phyloP scores from a whole-genome alignment of 2,888 invertebrate genomes.

The Tetranychus truncatus region DNA sequence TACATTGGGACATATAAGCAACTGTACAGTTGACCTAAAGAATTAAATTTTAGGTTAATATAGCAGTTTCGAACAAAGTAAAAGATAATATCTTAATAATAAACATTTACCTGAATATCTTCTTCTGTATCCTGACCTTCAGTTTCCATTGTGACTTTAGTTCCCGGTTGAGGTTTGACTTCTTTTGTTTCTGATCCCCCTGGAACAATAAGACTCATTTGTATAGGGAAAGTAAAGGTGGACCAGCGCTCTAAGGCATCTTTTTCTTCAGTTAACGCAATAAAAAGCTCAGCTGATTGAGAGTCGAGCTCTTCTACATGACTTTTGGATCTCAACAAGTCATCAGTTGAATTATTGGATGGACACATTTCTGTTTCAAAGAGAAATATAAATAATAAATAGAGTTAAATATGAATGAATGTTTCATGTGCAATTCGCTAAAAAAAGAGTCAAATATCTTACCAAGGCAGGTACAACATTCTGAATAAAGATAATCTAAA shows the following conservation, averaged over 20 bases:
- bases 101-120: slow-evolving; percentile 11
- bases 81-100: background rate
- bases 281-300: slow-evolving; percentile 62
- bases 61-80: background rate
- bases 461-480: slow-evolving; percentile 96
- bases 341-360: slow-evolving; percentile 56
- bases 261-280: slow-evolving; percentile 56
- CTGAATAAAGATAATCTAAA: slow-evolving; percentile 65
- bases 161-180: background rate
- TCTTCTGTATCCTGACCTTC: slow-evolving; percentile 16
- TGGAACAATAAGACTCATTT: slow-evolving; percentile 24
- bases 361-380: slow-evolving; percentile 61
- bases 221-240: slow-evolving; percentile 50
- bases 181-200: background rate
- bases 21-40: slow-evolving; percentile 59
- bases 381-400: background rate
- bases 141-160: background rate
- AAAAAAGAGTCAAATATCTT: slow-evolving; percentile 35
- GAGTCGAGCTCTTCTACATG: slow-evolving; percentile 67
- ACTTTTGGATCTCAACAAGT: slow-evolving; percentile 54
- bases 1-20: slow-evolving; percentile 70
- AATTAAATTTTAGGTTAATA: slow-evolving; percentile 29
- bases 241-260: slow-evolving; percentile 60
- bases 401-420: no score
- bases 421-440: background rate